Evolutionary conservation across 2,113 vertebrate species (phyloP).

Genomic region (Saccopteryx leptura): DNA sequence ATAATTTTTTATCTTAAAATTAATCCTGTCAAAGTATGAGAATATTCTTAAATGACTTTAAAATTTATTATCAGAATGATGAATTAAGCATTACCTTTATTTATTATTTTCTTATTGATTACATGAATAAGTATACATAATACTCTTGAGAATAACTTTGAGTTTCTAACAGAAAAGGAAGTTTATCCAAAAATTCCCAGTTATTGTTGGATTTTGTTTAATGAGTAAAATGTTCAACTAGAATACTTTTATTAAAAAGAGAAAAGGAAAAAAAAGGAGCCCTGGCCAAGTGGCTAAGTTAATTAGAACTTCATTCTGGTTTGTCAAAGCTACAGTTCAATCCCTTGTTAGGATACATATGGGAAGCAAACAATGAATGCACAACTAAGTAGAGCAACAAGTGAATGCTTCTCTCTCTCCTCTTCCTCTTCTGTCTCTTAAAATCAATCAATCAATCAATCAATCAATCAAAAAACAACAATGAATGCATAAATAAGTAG

Average conservation of each 20-base stretch:
- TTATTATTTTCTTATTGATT: not conserved
- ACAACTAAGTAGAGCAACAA: too few relatives aligned
- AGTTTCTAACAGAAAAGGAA: not conserved
- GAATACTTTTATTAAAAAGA: not conserved
- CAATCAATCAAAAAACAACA: too few relatives aligned
- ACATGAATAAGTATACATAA: not conserved
- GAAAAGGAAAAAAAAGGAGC: too few relatives aligned
- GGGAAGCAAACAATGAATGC: too few relatives aligned
- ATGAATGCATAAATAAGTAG: too few relatives aligned
- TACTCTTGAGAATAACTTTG: not conserved
- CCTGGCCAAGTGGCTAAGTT: too few relatives aligned
- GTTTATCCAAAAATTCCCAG: not conserved
- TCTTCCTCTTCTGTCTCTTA: too few relatives aligned
- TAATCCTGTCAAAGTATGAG: not conserved
- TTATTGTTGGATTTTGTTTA: not conserved
- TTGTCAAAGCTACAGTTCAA: too few relatives aligned
- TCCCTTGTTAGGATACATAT: too few relatives aligned
- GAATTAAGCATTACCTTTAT: not conserved
- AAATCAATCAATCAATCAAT: too few relatives aligned
- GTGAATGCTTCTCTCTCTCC: too few relatives aligned
- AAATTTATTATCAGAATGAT: not conserved
- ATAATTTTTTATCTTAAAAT: not conserved
- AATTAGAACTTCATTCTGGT: too few relatives aligned
- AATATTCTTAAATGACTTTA: not conserved
- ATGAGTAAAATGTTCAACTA: not conserved